Percentiles rank a stretch among this genome's conserved stretches.
phyloP scores from a whole-genome alignment of 2,113 vertebrate genomes.

The Ciconia boyciana region DNA sequence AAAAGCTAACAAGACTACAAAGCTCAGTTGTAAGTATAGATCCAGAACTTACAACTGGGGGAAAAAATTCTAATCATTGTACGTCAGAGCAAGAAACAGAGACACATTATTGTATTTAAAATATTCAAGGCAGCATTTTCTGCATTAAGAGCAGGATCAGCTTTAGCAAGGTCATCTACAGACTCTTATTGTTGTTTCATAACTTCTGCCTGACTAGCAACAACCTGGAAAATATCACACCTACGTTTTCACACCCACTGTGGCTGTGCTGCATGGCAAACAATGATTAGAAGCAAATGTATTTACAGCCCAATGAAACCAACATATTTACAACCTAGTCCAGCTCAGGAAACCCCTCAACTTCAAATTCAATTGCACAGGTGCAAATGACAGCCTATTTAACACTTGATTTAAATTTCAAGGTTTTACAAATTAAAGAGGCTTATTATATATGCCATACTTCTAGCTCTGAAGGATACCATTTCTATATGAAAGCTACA shows the following conservation, averaged over 20 bases:
- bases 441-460: neutral
- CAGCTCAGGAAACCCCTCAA: neutral
- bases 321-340: neutral
- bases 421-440: slow-evolving; percentile 35
- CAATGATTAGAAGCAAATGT: neutral
- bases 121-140: slow-evolving; percentile 71
- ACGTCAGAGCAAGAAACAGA: neutral
- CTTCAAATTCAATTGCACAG: neutral
- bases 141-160: slow-evolving; percentile 68
- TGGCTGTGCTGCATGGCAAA: neutral
- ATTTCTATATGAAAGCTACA: neutral
- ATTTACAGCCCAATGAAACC: neutral
- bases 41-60: neutral
- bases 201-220: slow-evolving; percentile 74
- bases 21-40: neutral
- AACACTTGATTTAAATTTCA: slow-evolving; percentile 12
- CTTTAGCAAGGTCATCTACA: slow-evolving; percentile 75
- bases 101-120: slow-evolving; percentile 60
- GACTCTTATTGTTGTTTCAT: slow-evolving; percentile 75
- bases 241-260: neutral
- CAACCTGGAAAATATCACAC: slow-evolving; percentile 58
- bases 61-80: neutral
- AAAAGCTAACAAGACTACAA: neutral
- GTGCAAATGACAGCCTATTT: slow-evolving; percentile 5
- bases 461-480: neutral